Base-by-base conservation (phyloP, 2,888 invertebrate species). In the Macrosiphum euphorbiae region DNA sequence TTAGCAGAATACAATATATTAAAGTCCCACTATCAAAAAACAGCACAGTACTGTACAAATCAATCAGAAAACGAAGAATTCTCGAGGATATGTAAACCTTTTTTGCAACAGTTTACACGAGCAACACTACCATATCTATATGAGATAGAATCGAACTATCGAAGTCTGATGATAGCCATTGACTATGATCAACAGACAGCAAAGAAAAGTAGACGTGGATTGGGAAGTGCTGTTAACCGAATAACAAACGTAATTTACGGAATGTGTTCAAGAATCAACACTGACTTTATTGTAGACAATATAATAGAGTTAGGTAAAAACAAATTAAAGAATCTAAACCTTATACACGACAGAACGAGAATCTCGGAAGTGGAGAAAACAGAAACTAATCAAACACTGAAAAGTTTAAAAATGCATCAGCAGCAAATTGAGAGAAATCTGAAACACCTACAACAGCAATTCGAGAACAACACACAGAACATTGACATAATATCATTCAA, bases 81-180 rank as follows among this genome's bases (percentile, higher is more conserved):
- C 35, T 55, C 47, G 20, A 26, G 16, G 8, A 61, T 44, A 44
- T 44, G 58, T 10, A 28, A 44, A 8, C 13, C 1, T 5, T 61
- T 44, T 47, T 8, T 44, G 28, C 26, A 44, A 58, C 47, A 89
- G 44, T 47, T 44, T 8, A 16, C 26, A 4, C 44, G 28, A 28
- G 89, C 58, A 44, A 61, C 61, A 3, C 7, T 90, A 47, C 47
- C 50, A 20, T 26, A 78, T 1, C n/a, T 78, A 3, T 67, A 67
- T n/a, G 90, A 90, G 24, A 90, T 50, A 10, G 78, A 90, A 35
- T 50, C n/a, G 1, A 90, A 90, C 24, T 50, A 78, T n/a, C 47
- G 10, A 7, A 89, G 16, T 61, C 1, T 89, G 13, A 44, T 61
- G 44, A 3, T 16, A 44, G 28, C 58, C 1, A 61, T 89, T 44